Evolutionary conservation across 2,797 vertebrate species (phyloP).

Genomic region (Thripadectes ignobilis): DNA sequence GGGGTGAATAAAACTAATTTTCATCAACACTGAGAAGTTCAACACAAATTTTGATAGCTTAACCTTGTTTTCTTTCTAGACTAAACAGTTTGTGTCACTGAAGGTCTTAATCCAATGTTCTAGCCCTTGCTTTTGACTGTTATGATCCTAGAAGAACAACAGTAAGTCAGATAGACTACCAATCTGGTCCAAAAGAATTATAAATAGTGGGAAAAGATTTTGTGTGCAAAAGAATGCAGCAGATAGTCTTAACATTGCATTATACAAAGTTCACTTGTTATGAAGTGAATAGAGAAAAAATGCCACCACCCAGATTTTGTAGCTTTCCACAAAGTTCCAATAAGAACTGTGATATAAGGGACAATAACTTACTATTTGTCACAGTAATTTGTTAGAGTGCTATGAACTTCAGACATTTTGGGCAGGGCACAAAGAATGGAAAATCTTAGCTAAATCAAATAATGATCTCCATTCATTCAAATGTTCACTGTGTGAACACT

Average conservation of each 20-base stretch:
- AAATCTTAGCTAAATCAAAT: slow-evolving; percentile 68
- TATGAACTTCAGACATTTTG: slow-evolving; percentile 68
- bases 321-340: slow-evolving; percentile 43
- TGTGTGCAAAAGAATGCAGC: slow-evolving; percentile 34
- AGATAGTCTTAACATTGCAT: slow-evolving; percentile 21
- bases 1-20: background rate
- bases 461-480: slow-evolving; percentile 70
- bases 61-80: background rate
- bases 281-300: slow-evolving; percentile 15
- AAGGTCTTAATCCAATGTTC: background rate
- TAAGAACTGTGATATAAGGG: background rate
- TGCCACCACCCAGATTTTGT: slow-evolving; percentile 12
- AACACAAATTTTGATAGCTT: background rate
- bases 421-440: slow-evolving; percentile 51
- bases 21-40: background rate
- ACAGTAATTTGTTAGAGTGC: slow-evolving; percentile 27
- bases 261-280: slow-evolving; percentile 47
- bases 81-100: background rate
- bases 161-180: slow-evolving; percentile 9
- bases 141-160: slow-evolving; percentile 29
- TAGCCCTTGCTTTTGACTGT: background rate
- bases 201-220: background rate
- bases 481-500: background rate
- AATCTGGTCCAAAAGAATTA: background rate
- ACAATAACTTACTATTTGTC: slow-evolving; percentile 62